Evolutionary conservation across 2,888 invertebrate genomes (phyloP), one percentile per base, ranked within the genome.

Genomic region (Callyntrura sp.): DNA sequence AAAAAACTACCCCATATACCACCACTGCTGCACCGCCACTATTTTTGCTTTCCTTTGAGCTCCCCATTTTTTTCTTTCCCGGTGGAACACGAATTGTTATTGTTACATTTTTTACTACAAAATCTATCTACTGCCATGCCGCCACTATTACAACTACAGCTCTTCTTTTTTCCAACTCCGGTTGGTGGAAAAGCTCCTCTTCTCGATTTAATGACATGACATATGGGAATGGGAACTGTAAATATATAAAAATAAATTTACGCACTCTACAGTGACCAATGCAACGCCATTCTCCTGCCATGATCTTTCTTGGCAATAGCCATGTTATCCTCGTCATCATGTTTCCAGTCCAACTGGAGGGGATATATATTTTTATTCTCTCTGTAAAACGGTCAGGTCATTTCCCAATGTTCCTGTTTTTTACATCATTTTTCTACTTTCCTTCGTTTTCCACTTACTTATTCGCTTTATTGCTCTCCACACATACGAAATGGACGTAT

Each of bases 181-280:
- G 88, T 90, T 68, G 88, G 88, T 92, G 91, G 88, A 91, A 91
- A 23, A n/a, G 83, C 43, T 87, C 86, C 76, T 83, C 73, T 79
- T 84, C 88, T 91, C 83, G 79, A 62, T 89, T 91, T 89, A 91
- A 91, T 89, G 89, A 91, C 86, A 83, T 86, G 70, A 88, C 88
- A 88, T 88, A 85, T 85, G 88, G 62, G 88, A 91, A 55, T n/a
- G n/a, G n/a, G n/a, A n/a, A n/a, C n/a, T n/a, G n/a, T n/a, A n/a
- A n/a, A n/a, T n/a, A n/a, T n/a, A n/a, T n/a, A n/a, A n/a, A n/a
- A n/a, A n/a, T n/a, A n/a, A n/a, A 14, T 4, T 4, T 12, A 20
- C 11, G 51, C 11, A 23, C 25, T 23, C 76, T 3, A 6, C 12
- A 51, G 20, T 73, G 48, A 48, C 48, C 76, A 76, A 76, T 25